Evolutionary conservation across 2,888 invertebrate species (phyloP).

Genomic region (Lucinisca nassula): DNA sequence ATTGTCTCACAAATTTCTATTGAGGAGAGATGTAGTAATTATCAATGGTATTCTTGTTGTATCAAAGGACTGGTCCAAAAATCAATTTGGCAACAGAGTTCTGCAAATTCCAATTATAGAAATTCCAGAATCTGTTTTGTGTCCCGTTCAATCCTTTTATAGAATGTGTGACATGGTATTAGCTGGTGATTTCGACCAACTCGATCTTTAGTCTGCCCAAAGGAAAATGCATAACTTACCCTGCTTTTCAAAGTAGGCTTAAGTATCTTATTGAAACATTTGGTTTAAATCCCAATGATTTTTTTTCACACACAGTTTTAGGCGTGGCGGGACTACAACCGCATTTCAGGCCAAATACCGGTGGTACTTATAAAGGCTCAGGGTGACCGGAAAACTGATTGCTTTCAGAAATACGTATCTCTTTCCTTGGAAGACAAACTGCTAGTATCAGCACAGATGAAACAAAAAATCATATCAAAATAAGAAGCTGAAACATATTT

Average conservation of each 20-base stretch:
- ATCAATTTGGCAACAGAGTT: background rate
- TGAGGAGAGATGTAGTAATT: background rate
- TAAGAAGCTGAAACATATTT: too few relatives aligned
- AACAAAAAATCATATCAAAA: too few relatives aligned
- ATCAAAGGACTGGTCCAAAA: background rate
- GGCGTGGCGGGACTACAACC: background rate
- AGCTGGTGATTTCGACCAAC: background rate
- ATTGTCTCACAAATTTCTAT: background rate
- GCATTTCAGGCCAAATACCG: background rate
- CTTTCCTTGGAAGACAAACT: background rate
- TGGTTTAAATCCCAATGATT: background rate
- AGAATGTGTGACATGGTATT: background rate
- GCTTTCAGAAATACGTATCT: background rate
- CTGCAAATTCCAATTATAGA: background rate
- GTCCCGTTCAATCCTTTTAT: background rate
- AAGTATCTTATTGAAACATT: background rate
- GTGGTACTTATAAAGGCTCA: background rate
- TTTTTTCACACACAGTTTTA: background rate
- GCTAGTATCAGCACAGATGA: background rate
- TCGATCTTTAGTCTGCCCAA: background rate
- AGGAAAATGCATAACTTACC: background rate
- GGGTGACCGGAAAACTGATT: background rate
- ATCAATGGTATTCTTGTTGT: background rate
- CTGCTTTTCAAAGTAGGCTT: background rate
- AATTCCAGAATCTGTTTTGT: background rate